These are phyloP conservation scores for Actinopyga echinites DNA, from an alignment of 53 echinoderm and acorn worm species.

Conservation along the genomic window DNA sequence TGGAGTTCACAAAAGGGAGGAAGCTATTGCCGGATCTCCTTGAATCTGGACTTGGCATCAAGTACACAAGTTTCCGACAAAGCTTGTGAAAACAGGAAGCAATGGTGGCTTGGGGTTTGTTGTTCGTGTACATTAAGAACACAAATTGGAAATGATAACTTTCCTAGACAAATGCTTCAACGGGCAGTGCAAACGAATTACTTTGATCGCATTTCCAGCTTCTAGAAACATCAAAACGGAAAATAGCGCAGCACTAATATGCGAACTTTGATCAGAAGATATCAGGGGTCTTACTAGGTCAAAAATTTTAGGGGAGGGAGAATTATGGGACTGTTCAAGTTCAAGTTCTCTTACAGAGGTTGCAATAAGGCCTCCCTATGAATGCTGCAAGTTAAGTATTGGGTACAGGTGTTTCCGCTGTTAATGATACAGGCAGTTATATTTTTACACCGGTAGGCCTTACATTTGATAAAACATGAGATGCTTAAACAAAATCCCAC, in stretches of 20 bases:
- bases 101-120: neutral
- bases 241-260: neutral
- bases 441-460: no score
- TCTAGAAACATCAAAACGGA: neutral
- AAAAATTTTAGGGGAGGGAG: no score
- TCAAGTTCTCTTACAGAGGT: no score
- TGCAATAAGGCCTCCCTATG: no score
- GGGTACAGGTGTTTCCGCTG: no score
- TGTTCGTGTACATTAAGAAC: constrained; percentile 1
- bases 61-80: neutral
- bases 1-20: constrained; percentile 8
- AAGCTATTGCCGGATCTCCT: constrained; percentile 15
- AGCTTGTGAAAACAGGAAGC: constrained; percentile 24
- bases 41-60: constrained; percentile 32
- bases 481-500: no score
- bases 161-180: constrained; percentile 14
- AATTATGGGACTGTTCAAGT: no score
- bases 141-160: constrained; percentile 25
- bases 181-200: neutral
- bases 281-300: no score
- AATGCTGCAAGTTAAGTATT: no score
- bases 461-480: no score
- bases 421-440: no score
- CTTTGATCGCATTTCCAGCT: constrained; percentile 10
- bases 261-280: constrained; percentile 1